phyloP scores from a whole-genome alignment of 2,113 vertebrate species.

The Polypterus senegalus region DNA sequence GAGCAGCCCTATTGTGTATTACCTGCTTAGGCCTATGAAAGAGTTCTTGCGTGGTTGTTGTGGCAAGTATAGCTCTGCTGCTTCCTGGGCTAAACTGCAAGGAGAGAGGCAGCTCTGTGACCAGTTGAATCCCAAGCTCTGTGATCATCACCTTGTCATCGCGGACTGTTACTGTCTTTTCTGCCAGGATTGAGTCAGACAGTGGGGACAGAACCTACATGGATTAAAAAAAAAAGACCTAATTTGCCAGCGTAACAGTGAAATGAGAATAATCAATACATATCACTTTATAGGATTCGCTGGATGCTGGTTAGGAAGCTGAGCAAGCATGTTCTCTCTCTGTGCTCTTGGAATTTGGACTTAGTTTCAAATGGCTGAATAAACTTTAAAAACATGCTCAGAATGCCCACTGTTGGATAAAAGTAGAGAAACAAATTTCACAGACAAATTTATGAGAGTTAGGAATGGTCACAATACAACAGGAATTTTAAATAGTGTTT shows the following conservation, averaged over 20 bases:
- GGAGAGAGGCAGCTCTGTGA: constrained; percentile 68
- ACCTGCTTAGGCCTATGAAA: constrained; percentile 73
- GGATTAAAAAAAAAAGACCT: accelerated
- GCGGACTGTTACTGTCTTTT: constrained; percentile 74
- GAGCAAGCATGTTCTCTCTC: too few relatives aligned
- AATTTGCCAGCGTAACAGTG: accelerated
- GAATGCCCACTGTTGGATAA: neutral
- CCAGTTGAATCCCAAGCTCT: constrained; percentile 75
- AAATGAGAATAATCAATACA: neutral
- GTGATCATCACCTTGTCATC: constrained; percentile 85
- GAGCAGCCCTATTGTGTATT: neutral
- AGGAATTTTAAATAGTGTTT: too few relatives aligned
- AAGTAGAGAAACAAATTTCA: too few relatives aligned
- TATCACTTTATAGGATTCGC: neutral
- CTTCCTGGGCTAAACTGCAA: constrained; percentile 80
- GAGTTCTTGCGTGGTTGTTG: constrained; percentile 63
- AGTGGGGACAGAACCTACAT: constrained; percentile 76
- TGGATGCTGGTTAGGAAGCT: constrained; percentile 13
- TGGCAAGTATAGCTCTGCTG: constrained; percentile 73
- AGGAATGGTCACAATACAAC: too few relatives aligned
- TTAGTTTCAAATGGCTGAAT: too few relatives aligned
- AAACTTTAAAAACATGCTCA: neutral
- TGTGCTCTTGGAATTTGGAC: too few relatives aligned
- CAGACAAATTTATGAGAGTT: too few relatives aligned
- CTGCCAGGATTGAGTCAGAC: constrained; percentile 71